Evolutionary conservation across 2,888 invertebrate species (phyloP), one percentile per base, ranked within the genome.

Genomic region (Cataglyphis cursor): DNA sequence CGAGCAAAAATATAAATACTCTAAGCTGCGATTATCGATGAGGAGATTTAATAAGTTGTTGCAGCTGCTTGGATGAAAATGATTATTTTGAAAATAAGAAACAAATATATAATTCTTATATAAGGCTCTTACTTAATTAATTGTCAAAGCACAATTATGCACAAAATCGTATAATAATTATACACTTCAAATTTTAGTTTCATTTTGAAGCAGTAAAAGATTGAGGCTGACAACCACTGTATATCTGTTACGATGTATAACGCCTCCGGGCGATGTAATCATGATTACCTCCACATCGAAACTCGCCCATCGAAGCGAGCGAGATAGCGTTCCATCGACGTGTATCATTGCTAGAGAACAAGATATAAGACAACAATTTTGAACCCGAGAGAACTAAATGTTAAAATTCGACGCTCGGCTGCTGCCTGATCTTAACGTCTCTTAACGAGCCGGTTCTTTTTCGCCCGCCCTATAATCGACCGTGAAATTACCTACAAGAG

Each of bases 1-100:
- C 51, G 72, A 81, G 65, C 65, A 41, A 65, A 61, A 76, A 74
- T 74, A 54, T 64, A 84, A 85, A 81, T 70, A 78, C 65, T 1
- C 31, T 24, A 38, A 44, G 65, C 57, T 41, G 54, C 51, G 59
- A 21, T 59, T 44, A 44, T 21, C 38, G 48, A 38, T 62, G 74
- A 57, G 21, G 38, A 31, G 28, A 21, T 48, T 80, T 59, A 70
- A 70, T 44, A 35, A 70, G 21, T 35, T 48, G 28, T 44, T 21
- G 12, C 5, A 31, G 28, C 15, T 8, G n/a, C 68, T 31, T 21
- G 41, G 18, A 18, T 35, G 31, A 61, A n/a, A 24, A 3, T 1
- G 18, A 80, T 80, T 74, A 74, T 31, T n/a, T 57, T 72, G 57
- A 57, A 57, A 35, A 61, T 62, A 35, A 18, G 6, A 59, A 51